Base-by-base conservation (phyloP, 2,113 vertebrate genomes). In the Bettongia penicillata region DNA sequence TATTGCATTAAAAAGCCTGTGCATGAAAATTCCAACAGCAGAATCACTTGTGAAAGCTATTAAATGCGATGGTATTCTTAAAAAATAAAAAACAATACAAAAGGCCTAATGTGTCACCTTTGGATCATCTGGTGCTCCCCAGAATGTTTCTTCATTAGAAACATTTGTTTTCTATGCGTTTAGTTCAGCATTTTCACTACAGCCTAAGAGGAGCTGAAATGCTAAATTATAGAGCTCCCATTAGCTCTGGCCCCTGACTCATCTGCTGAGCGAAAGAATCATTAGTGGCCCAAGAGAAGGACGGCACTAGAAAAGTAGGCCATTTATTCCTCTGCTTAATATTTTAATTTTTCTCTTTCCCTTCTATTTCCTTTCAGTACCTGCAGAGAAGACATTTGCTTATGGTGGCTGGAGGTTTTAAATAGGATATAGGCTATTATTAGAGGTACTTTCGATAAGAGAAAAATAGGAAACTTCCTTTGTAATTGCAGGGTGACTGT, bases 1-100 rank as follows among this genome's bases (percentile, higher is more conserved):
- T 97, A 8, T 95, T 96, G 90, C 43, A 12, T 96, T 93, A 98
- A 96, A 95, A 96, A 61, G 97, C 95, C 91, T 96, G 28, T 91
- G 22, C 3, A 28, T 94, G 95, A 96, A 93, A 95, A 97, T 77
- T 96, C 50, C 92, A 91, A 91, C 96, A 92, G 25, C 68, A 50
- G 93, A 96, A 94, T 96, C 93, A 77, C 96, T 96, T 92, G 50
- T 50, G 14, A 26, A 31, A n/a, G 52, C 61, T 61, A 90, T 95
- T 96, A 97, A 96, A 96, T 28, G 68, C 94, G 94, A 25, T 1
- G 31, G 97, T 94, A 9, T 25, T 95, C 95, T 95, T 37, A 14
- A 91, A 84, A 96, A 48, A 51, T 24, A 51, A 11, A 19, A 95
- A 51, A 22, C 0, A 0, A 43, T 84, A 23, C 43, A 16, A 68